Conservation (phyloP, 53 echinoderm and acorn worm genomes). For the Zoroaster sp. region DNA sequence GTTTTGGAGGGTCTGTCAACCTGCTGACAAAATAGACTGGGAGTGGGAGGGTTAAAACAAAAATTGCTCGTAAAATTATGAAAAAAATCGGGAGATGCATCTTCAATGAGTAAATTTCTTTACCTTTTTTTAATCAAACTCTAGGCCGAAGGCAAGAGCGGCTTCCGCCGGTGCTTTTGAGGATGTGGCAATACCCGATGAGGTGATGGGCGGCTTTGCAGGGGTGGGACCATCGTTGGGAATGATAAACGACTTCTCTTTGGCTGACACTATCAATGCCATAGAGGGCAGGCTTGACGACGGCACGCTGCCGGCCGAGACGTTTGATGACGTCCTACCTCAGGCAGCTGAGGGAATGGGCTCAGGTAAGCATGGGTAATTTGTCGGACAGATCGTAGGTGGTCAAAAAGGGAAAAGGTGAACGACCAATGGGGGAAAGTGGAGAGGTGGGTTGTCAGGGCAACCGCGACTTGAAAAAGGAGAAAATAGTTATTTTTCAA, state of each 20-base stretch:
- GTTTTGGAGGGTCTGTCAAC: no score
- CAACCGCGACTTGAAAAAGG: no score
- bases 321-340: constrained; percentile 85
- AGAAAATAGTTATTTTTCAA: no score
- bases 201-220: constrained; percentile 1
- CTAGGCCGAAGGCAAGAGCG: constrained; percentile 67
- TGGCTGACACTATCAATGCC: constrained; percentile 87
- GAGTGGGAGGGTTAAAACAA: no score
- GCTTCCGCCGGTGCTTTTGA: constrained; percentile 66
- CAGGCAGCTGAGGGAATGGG: constrained; percentile 99
- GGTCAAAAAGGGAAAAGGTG: not conserved
- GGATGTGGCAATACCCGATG: constrained; percentile 81
- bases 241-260: constrained; percentile 61
- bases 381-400: not conserved
- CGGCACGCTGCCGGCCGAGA: constrained; percentile 43
- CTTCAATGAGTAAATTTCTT: not conserved
- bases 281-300: constrained; percentile 90
- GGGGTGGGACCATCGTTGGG: constrained; percentile 31
- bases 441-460: no score
- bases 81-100: not conserved
- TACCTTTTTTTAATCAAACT: not conserved
- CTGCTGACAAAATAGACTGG: no score
- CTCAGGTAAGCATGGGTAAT: constrained; percentile 61
- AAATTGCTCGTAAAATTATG: no score
- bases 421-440: not conserved